Conservation (phyloP, 92 coral and sea anemone genomes). For the Parazoanthus darwini region DNA sequence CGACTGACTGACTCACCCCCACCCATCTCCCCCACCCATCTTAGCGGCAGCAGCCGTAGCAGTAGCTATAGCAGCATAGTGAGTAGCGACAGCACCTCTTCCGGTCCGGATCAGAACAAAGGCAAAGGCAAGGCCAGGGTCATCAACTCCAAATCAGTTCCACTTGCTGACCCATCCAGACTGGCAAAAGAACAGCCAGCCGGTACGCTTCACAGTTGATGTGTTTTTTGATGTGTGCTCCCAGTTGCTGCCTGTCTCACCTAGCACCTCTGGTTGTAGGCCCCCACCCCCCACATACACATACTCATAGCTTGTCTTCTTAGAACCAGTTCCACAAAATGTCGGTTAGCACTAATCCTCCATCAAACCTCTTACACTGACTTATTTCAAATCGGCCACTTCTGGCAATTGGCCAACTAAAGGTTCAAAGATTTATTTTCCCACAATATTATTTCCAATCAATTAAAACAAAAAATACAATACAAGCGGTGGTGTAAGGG, state of each 20-base stretch:
- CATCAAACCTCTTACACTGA: no score
- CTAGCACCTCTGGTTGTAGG: no score
- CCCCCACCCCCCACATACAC: not conserved
- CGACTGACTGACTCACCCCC: conserved; percentile 81
- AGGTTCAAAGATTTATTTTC: no score
- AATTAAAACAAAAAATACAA: no score
- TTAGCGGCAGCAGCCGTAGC: conserved; percentile 96
- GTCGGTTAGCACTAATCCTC: not conserved
- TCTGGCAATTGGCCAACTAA: no score
- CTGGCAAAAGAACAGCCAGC: conserved; percentile 37
- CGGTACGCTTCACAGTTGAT: not conserved
- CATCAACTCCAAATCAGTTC: conserved; percentile 69
- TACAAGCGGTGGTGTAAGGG: no score
- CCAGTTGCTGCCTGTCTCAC: not conserved
- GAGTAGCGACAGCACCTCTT: conserved; percentile 82
- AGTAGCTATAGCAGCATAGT: conserved; percentile 99
- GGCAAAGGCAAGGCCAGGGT: conserved; percentile 67
- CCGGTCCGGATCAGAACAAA: conserved; percentile 69
- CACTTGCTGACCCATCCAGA: conserved; percentile 62
- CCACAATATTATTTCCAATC: no score
- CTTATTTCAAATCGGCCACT: no score
- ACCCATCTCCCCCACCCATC: conserved; percentile 71
- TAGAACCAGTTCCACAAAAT: not conserved
- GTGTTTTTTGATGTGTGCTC: not conserved
- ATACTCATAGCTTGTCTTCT: not conserved